phyloP scores from a whole-genome alignment of 2,113 vertebrate species.

The Phoxinus phoxinus region DNA sequence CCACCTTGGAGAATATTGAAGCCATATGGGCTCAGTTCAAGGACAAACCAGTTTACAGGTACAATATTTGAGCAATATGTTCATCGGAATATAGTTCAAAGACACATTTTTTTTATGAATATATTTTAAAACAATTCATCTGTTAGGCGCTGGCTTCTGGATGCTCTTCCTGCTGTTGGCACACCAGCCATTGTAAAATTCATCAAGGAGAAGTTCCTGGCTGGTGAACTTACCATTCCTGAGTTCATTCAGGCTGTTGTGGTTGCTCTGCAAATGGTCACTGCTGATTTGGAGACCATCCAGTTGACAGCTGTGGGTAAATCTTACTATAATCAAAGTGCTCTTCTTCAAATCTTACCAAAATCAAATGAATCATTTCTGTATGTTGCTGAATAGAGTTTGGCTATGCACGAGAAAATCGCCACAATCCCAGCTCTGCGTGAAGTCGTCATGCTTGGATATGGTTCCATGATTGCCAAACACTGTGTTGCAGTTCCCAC shows the following conservation, averaged over 20 bases:
- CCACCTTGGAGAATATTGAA: conserved; percentile 63
- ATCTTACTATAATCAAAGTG: background rate
- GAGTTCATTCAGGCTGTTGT: conserved; percentile 62
- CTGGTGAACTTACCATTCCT: conserved; percentile 66
- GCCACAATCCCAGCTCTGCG: conserved; percentile 66
- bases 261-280: conserved; percentile 73
- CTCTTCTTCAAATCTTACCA: background rate
- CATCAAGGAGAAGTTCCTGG: conserved; percentile 76
- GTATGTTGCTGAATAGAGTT: conserved; percentile 63
- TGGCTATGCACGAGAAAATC: conserved; percentile 69
- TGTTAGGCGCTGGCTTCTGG: conserved; percentile 78
- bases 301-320: conserved; percentile 71
- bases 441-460: conserved; percentile 75
- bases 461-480: conserved; percentile 77
- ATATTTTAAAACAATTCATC: background rate
- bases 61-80: background rate
- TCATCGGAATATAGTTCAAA: background rate
- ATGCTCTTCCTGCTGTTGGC: conserved; percentile 62
- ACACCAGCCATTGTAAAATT: too few species aligned
- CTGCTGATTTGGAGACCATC: conserved; percentile 73
- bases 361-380: too few species aligned
- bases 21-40: conserved; percentile 70
- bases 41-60: conserved; percentile 66
- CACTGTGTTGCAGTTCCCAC: conserved; percentile 67
- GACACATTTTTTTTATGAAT: too few species aligned